Base-by-base conservation (phyloP, 1,140 invertebrate genomes). In the Mactra quadrangularis region DNA sequence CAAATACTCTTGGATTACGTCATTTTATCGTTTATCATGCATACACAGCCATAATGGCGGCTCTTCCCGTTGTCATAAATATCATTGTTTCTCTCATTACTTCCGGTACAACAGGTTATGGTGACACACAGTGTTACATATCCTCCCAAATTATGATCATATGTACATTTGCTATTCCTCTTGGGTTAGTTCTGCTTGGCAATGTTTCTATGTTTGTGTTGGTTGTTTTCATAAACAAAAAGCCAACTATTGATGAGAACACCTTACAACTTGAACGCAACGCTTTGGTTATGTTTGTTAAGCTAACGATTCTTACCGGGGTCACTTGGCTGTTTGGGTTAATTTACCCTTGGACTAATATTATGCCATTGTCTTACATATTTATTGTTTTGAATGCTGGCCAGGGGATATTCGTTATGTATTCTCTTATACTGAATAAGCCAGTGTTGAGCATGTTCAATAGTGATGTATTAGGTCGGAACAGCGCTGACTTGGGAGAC, bases 121-220 rank as follows among this genome's bases (percentile, higher is more conserved):
- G 59, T 62, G 59, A 25, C 15, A 62, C 4, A 27, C 27, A 17
- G 7, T 62, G 59, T 35, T 62, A 62, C 59, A 29, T 62, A 27
- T 7, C 15, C 4, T 29, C 13, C 4, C 59, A 17, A 35, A 3
- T 7, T 13, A 27, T 4, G 4, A 62, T 35, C 29, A 3, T 27
- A 31, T 4, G 4, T n/a, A 31, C 33, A 6, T 17, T 62, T n/a
- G 59, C 11, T 19, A 9, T 31, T 19, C 59, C 59, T 4, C 7
- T 31, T 6, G 27, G 3, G 4, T 9, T 62, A 35, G 31, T 27
- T 31, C 4, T 62, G 6, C 11, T 13, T n/a, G 17, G 4, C 11
- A 62, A 62, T 25, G 3, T 62, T 6, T 17, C 27, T 13, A 62
- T 62, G 59, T 62, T 62, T 35, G 3, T 62, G 4, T 35, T 31